phyloP scores from a whole-genome alignment of 2,888 invertebrate genomes.

The Griposia aprilina region DNA sequence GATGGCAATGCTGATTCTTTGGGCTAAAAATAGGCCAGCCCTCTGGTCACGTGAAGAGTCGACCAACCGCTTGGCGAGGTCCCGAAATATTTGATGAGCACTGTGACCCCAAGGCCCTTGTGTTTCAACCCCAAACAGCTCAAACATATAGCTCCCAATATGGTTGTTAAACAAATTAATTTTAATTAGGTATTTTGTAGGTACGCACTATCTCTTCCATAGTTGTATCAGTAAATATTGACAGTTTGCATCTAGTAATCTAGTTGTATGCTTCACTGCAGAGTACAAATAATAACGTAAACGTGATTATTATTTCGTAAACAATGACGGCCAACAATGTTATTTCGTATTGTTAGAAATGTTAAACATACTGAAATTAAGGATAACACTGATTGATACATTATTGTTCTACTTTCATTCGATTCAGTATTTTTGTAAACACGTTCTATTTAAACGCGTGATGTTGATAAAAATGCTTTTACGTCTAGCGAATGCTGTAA shows the following conservation, averaged over 20 bases:
- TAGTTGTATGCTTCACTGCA: conserved; percentile 28
- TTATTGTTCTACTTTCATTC: conserved; percentile 18
- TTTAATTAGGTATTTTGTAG: conserved; percentile 22
- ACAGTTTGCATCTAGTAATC: conserved; percentile 24
- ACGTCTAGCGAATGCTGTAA: conserved; percentile 35
- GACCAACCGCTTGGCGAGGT: no score
- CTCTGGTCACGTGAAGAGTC: no score
- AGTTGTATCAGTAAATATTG: conserved; percentile 39
- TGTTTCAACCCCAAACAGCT: no score
- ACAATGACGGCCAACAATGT: conserved; percentile 39
- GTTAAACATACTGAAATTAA: conserved; percentile 51
- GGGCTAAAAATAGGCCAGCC: no score
- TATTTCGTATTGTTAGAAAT: conserved; percentile 47
- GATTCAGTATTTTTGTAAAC: conserved; percentile 33
- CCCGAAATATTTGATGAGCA: no score
- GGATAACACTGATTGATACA: conserved; percentile 34
- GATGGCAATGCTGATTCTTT: no score
- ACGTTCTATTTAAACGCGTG: conserved; percentile 7
- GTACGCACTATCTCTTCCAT: conserved; percentile 14
- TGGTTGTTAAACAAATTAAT: not conserved
- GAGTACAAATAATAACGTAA: conserved; percentile 45
- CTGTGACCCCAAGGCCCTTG: no score
- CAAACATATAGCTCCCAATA: no score
- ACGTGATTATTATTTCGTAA: conserved; percentile 36
- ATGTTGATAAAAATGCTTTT: conserved; percentile 29